A percentile compares a stretch with the other conserved stretches of the same genome.
These are phyloP conservation scores for Cebus imitator DNA, from an alignment of 2,113 vertebrate genomes.

Conservation along the genomic window DNA sequence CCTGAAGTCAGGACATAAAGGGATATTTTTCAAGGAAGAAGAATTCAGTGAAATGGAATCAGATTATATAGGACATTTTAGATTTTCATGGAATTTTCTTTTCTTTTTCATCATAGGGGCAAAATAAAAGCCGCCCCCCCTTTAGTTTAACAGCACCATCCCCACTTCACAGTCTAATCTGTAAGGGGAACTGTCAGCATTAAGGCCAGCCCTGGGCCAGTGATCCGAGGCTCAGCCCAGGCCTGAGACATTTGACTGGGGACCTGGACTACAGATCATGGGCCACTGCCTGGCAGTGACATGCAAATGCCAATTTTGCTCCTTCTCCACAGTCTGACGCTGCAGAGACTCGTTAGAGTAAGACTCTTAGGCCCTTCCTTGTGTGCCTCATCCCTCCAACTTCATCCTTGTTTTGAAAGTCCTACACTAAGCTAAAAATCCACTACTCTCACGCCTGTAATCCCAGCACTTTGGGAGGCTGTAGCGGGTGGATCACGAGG, in stretches of 20 bases:
- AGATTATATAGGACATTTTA: not conserved
- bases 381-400: not conserved
- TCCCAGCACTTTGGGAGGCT: too few relatives aligned
- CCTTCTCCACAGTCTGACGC: not conserved
- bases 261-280: not conserved
- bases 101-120: not conserved
- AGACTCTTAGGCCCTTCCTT: not conserved
- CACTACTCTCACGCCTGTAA: not conserved
- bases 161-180: not conserved
- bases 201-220: not conserved
- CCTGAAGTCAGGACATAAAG: not conserved
- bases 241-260: not conserved
- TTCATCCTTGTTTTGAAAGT: not conserved
- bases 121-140: not conserved
- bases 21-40: slow-evolving; percentile 14
- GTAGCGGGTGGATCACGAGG: too few relatives aligned
- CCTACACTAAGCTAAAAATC: not conserved
- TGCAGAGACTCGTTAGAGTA: not conserved
- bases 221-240: not conserved
- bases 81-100: not conserved
- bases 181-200: not conserved
- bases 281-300: not conserved
- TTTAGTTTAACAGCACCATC: not conserved
- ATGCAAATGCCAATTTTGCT: not conserved
- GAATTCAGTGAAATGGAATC: not conserved